Evolutionary conservation across 1,140 invertebrate species (phyloP).

Genomic region (Pristionchus pacificus): DNA sequence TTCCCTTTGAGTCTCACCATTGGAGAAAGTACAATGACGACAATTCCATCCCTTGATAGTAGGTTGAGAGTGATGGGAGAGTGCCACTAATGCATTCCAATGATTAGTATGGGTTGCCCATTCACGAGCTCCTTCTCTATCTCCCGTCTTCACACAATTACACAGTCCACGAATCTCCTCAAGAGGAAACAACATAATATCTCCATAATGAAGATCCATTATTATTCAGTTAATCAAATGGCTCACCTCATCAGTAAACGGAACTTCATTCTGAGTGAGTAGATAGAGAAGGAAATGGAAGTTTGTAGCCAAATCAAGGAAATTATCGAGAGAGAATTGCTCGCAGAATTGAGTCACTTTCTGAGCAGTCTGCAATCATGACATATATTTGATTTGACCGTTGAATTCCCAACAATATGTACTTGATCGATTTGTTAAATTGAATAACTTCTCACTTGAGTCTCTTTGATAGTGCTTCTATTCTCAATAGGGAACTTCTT

Average conservation of each 20-base stretch:
- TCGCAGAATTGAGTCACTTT: conserved; percentile 37
- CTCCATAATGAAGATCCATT: not conserved
- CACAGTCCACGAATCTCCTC: conserved; percentile 22
- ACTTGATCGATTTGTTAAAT: not conserved
- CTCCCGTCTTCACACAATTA: conserved; percentile 28
- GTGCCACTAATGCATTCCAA: conserved; percentile 42
- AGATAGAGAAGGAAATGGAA: conserved; percentile 55
- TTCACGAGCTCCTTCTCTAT: conserved; percentile 39
- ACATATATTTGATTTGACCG: conserved; percentile 10
- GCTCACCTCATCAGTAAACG: conserved; percentile 39
- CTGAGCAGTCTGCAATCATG: conserved; percentile 35
- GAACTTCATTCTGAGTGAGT: conserved; percentile 46
- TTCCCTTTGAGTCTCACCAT: conserved; percentile 36
- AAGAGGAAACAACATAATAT: too few species aligned
- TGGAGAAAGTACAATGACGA: conserved; percentile 51
- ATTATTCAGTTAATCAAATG: not conserved
- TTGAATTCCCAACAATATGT: not conserved
- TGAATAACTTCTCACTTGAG: conserved; percentile 32
- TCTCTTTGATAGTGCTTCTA: conserved; percentile 38
- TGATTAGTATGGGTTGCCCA: conserved; percentile 42
- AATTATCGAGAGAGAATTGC: conserved; percentile 42
- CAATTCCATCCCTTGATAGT: conserved; percentile 38
- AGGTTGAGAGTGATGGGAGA: conserved; percentile 11
- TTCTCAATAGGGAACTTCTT: conserved; percentile 50
- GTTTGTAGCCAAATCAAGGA: conserved; percentile 49